Evolutionary conservation across 2,113 vertebrate species (phyloP).

Genomic region (Corapipo altera): DNA sequence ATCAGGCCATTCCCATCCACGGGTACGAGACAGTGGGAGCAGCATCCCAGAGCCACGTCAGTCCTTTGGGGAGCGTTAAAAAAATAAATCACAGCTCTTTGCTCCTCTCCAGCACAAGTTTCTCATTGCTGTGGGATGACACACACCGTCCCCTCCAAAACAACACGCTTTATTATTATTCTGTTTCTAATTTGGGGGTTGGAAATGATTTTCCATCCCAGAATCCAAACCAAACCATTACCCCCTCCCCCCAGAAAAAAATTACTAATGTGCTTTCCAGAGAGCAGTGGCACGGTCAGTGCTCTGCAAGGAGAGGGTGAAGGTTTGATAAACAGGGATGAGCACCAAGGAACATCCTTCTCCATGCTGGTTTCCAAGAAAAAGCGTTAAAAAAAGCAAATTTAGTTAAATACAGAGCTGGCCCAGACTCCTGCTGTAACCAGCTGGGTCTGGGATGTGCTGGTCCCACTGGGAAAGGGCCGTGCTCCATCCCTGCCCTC

Average conservation of each 20-base stretch:
- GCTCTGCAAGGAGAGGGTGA: background rate
- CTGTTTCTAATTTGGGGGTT: slow-evolving; percentile 64
- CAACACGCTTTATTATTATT: background rate
- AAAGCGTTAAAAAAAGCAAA: background rate
- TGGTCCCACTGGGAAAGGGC: background rate
- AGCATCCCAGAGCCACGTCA: background rate
- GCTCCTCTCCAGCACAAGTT: background rate
- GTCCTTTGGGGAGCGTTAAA: background rate
- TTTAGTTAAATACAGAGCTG: background rate
- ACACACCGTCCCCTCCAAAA: slow-evolving; percentile 33
- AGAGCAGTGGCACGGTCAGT: background rate
- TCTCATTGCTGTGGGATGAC: slow-evolving; percentile 51
- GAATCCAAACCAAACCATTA: slow-evolving; percentile 30
- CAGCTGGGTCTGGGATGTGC: rapidly evolving
- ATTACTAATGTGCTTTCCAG: background rate
- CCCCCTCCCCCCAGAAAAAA: too few species aligned
- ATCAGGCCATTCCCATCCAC: background rate
- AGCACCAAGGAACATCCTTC: background rate
- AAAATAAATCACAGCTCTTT: background rate
- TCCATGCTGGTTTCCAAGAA: background rate
- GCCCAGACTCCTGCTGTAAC: background rate
- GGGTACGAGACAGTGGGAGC: background rate
- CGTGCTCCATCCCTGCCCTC: background rate
- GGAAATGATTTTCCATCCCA: slow-evolving; percentile 27
- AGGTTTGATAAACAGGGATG: background rate